A percentile compares a stretch with the other conserved stretches of the same genome.
phyloP scores from a whole-genome alignment of 2,888 invertebrate genomes.

The Latrodectus hesperus region DNA sequence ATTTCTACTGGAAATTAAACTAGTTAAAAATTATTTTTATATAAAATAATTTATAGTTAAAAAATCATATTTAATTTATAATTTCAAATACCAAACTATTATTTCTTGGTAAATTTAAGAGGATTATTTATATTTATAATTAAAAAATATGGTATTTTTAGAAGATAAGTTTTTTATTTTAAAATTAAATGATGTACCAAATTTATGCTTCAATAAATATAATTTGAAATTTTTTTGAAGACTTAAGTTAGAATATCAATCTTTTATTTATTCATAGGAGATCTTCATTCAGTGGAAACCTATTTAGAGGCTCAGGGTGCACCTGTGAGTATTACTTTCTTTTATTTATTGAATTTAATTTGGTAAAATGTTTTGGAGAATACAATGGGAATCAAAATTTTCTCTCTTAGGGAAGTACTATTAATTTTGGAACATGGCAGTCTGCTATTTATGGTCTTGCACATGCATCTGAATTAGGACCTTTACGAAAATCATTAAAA shows the following conservation, averaged over 20 bases:
- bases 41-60: too few species aligned
- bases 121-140: too few species aligned
- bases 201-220: not conserved
- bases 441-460: constrained; percentile 87
- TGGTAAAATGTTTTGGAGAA: not conserved
- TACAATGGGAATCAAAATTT: not conserved
- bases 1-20: too few species aligned
- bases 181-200: too few species aligned
- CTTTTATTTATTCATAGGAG: constrained; percentile 71
- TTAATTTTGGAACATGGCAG: constrained; percentile 93
- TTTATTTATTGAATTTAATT: not conserved
- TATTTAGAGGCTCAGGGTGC: constrained; percentile 73
- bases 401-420: constrained; percentile 80
- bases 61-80: too few species aligned
- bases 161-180: too few species aligned
- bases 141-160: too few species aligned
- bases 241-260: too few species aligned
- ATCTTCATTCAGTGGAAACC: constrained; percentile 75
- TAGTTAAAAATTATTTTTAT: too few species aligned
- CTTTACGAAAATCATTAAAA: constrained; percentile 77
- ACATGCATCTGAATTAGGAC: constrained; percentile 80
- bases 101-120: too few species aligned
- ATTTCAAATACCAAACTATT: too few species aligned
- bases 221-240: constrained; percentile 2
- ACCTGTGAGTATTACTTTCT: constrained; percentile 71